Evolutionary conservation across 2,888 invertebrate species (phyloP).

Genomic region (Noctua pronuba): DNA sequence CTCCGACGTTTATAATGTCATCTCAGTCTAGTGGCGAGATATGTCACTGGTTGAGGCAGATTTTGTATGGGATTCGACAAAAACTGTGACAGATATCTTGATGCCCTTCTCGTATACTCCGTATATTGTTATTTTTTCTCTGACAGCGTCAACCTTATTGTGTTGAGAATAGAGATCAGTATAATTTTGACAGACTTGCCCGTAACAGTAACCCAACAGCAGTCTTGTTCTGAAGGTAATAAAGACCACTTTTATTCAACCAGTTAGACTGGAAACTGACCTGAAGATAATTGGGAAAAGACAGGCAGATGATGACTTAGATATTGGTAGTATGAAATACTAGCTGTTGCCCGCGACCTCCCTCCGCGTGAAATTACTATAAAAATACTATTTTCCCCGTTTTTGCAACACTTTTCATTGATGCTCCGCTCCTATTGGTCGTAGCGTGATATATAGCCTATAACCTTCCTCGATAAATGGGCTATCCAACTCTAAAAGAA

Average conservation of each 20-base stretch:
- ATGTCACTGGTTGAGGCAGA: neutral
- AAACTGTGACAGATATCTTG: neutral
- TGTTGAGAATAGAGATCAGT: neutral
- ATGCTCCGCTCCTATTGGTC: no score
- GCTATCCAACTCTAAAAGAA: no score
- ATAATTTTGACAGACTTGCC: neutral
- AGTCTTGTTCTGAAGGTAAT: neutral
- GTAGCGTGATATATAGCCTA: no score
- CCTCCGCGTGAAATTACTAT: no score
- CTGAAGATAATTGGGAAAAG: neutral
- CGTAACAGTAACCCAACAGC: neutral
- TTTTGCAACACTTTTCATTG: no score
- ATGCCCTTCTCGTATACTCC: no score
- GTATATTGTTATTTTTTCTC: neutral
- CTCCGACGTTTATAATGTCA: conserved; percentile 10
- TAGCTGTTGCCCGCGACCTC: no score
- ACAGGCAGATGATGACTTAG: neutral
- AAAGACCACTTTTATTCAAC: neutral
- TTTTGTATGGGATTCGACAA: neutral
- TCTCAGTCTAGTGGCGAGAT: conserved; percentile 4
- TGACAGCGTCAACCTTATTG: neutral
- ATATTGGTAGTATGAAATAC: no score
- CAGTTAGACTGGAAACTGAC: neutral
- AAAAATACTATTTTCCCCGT: no score
- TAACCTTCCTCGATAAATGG: no score